phyloP scores from a whole-genome alignment of 2,113 vertebrate species.

The Protobothrops mucrosquamatus region DNA sequence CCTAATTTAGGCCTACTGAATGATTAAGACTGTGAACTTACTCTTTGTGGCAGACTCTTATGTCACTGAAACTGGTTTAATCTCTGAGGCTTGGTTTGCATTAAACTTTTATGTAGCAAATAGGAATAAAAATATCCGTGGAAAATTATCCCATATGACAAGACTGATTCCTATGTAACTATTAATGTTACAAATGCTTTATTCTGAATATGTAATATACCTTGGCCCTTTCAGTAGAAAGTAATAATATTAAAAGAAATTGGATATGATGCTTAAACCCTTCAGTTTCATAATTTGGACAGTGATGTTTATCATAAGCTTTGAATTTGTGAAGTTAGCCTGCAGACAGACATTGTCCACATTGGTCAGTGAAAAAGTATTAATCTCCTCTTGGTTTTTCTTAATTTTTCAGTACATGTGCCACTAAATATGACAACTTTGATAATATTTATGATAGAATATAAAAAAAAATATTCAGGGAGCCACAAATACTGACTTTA shows the following conservation, averaged over 20 bases:
- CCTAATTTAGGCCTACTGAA: not conserved
- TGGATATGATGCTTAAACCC: not conserved
- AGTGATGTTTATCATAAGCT: not conserved
- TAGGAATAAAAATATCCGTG: conserved; percentile 2
- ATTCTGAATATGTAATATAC: not conserved
- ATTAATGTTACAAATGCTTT: not conserved
- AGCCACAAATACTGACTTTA: not conserved
- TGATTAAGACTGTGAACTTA: not conserved
- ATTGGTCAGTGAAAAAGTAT: not conserved
- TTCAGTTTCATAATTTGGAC: not conserved
- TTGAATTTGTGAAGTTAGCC: not conserved
- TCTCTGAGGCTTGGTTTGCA: conserved; percentile 4
- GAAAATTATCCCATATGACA: not conserved
- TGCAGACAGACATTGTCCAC: not conserved
- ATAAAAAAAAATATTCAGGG: not conserved
- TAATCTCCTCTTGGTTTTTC: not conserved
- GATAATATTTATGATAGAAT: not conserved
- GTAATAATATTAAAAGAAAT: not conserved
- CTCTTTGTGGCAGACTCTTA: not conserved
- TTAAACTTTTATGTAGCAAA: not conserved
- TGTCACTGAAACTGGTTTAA: conserved; percentile 27
- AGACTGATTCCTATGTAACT: no score
- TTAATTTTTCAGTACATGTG: not conserved
- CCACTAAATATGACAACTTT: not conserved
- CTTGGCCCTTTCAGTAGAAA: not conserved